Evolutionary conservation across 2,888 invertebrate genomes (phyloP).

Genomic region (Leptinotarsa rubiginosa): DNA sequence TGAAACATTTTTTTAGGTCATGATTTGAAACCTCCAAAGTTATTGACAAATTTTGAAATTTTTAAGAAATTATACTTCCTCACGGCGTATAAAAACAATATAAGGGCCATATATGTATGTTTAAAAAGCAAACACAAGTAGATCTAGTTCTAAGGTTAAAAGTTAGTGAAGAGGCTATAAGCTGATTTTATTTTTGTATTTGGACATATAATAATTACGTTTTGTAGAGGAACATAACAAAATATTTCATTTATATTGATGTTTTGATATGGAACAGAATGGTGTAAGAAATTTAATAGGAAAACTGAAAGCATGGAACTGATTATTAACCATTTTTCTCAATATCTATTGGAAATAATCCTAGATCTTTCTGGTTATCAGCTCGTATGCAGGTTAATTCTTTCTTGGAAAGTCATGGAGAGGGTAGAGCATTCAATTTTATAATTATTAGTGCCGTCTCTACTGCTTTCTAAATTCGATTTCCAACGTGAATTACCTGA

Average conservation of each 20-base stretch:
- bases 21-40: neutral
- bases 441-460: neutral
- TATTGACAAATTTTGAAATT: neutral
- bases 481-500: neutral
- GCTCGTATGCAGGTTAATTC: slow-evolving; percentile 10
- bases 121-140: slow-evolving; percentile 28
- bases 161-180: slow-evolving; percentile 49
- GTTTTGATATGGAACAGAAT: slow-evolving; percentile 33
- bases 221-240: slow-evolving; percentile 22
- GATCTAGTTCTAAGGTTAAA: slow-evolving; percentile 27
- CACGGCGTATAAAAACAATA: neutral
- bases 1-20: neutral
- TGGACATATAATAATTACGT: slow-evolving; percentile 31
- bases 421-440: neutral
- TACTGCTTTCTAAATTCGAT: neutral
- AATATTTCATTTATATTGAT: slow-evolving; percentile 24
- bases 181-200: slow-evolving; percentile 59
- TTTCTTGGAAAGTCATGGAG: neutral
- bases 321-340: slow-evolving; percentile 6
- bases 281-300: slow-evolving; percentile 30
- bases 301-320: slow-evolving; percentile 28
- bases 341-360: slow-evolving; percentile 21
- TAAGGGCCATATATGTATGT: slow-evolving; percentile 3
- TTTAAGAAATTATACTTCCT: neutral
- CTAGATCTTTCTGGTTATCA: slow-evolving; percentile 29